A percentile compares a stretch with the other conserved stretches of the same genome.
Conservation (phyloP, 53 echinoderm and acorn worm species). For the Apostichopus leukothele region DNA sequence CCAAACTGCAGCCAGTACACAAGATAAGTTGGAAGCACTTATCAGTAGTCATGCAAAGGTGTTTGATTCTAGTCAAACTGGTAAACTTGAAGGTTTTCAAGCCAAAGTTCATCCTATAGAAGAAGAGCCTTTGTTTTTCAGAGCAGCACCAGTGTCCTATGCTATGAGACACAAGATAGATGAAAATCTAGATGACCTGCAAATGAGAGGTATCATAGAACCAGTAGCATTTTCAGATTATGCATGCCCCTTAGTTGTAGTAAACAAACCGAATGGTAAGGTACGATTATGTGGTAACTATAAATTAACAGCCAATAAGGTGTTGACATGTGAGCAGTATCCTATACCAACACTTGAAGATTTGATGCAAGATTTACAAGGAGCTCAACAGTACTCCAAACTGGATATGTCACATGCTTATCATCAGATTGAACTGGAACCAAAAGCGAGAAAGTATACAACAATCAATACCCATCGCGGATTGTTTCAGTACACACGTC, state of each 20-base stretch:
- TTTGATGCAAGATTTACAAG: conserved; percentile 51
- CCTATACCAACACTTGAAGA: conserved; percentile 56
- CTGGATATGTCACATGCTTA: conserved; percentile 60
- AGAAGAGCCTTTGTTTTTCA: conserved; percentile 39
- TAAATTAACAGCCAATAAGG: conserved; percentile 54
- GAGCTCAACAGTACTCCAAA: conserved; percentile 48
- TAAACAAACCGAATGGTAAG: conserved; percentile 50
- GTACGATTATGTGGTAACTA: conserved; percentile 62
- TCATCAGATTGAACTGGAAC: conserved; percentile 53
- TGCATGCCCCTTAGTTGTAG: conserved; percentile 60
- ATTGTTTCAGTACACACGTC: conserved; percentile 50
- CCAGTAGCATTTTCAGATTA: conserved; percentile 45
- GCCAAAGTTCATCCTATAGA: conserved; percentile 31
- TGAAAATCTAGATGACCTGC: conserved; percentile 34
- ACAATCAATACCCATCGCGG: conserved; percentile 61
- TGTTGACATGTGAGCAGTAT: conserved; percentile 39
- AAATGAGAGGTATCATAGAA: conserved; percentile 36
- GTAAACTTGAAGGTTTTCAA: conserved; percentile 24
- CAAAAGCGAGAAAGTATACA: conserved; percentile 44
- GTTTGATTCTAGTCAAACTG: conserved; percentile 25
- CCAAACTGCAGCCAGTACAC: background rate
- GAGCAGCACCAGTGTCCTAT: conserved; percentile 53
- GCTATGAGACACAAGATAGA: conserved; percentile 44
- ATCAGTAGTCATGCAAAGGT: conserved; percentile 12
- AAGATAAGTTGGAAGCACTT: conserved; percentile 1